Evolutionary conservation across 2,113 vertebrate species (phyloP).

Genomic region (Diglossa brunneiventris): DNA sequence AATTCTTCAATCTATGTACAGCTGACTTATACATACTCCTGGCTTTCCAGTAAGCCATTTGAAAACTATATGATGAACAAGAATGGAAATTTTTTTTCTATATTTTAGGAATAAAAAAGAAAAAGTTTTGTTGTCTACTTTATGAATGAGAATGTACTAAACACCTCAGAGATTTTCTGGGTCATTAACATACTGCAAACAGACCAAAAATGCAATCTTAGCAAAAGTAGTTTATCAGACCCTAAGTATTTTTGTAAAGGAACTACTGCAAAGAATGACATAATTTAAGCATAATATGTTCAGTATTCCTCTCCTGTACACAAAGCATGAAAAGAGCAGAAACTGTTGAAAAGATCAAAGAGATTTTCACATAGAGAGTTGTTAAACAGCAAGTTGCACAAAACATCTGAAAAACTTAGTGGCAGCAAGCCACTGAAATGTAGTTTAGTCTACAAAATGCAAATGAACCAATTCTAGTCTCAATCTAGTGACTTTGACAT

Average conservation of each 20-base stretch:
- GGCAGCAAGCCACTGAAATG: background rate
- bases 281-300: background rate
- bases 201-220: slow-evolving; percentile 12
- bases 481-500: background rate
- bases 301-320: background rate
- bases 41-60: background rate
- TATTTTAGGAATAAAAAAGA: background rate
- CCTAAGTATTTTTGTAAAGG: background rate
- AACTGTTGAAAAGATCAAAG: background rate
- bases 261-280: background rate
- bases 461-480: background rate
- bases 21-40: background rate
- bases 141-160: background rate
- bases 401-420: background rate
- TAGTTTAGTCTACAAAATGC: background rate
- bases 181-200: background rate
- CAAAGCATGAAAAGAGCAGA: background rate
- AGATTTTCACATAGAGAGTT: background rate
- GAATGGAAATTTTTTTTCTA: background rate
- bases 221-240: slow-evolving; percentile 16
- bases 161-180: background rate
- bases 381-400: background rate
- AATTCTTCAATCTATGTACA: background rate
- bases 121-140: background rate
- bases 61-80: background rate